phyloP scores from a whole-genome alignment of 1,140 invertebrate species.

The Drosophila teissieri region DNA sequence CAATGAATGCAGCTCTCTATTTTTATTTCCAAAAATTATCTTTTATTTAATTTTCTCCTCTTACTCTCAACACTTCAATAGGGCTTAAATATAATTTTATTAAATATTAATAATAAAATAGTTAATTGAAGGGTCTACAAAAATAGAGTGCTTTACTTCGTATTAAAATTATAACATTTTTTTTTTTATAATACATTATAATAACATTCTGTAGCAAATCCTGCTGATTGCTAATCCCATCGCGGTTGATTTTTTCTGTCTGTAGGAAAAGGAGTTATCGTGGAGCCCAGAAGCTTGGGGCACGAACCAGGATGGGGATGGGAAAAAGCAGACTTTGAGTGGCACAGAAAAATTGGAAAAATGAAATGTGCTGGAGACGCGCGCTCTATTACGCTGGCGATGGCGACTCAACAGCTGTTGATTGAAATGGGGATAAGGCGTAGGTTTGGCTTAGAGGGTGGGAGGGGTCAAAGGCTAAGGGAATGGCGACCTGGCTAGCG shows the following conservation, averaged over 20 bases:
- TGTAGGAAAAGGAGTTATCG: slow-evolving; percentile 2
- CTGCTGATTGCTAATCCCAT: not conserved
- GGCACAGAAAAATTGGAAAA: slow-evolving; percentile 62
- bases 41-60: not conserved
- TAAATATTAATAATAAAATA: no score
- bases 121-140: no score
- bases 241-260: not conserved
- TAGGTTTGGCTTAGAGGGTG: not conserved
- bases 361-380: slow-evolving; percentile 52
- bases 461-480: slow-evolving; percentile 41
- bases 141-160: not conserved
- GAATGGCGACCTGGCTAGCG: slow-evolving; percentile 5
- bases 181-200: no score
- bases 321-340: slow-evolving; percentile 51
- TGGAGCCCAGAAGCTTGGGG: not conserved
- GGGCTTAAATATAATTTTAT: no score
- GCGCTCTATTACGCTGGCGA: slow-evolving; percentile 17
- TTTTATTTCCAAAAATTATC: not conserved
- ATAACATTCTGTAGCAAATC: not conserved
- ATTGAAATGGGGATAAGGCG: slow-evolving; percentile 47
- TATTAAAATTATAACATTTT: not conserved
- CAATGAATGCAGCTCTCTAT: not conserved
- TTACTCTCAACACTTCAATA: not conserved
- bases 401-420: slow-evolving; percentile 68
- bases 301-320: not conserved